Percentiles rank a stretch among this genome's conserved stretches.
Conservation (phyloP, 2,113 vertebrate genomes). For the Anoura caudifer region DNA sequence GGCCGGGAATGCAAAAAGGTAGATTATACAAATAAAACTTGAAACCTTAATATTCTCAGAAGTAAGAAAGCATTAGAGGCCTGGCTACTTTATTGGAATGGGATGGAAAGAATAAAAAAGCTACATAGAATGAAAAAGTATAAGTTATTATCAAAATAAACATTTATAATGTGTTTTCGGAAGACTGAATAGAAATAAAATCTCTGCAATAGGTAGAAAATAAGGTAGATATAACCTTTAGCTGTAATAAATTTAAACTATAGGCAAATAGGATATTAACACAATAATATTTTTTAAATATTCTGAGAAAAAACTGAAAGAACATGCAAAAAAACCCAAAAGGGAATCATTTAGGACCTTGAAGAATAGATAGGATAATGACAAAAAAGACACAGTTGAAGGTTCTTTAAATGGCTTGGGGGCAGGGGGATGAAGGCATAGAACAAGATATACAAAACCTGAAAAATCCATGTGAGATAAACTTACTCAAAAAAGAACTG, state of each 20-base stretch:
- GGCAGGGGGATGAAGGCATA: rapidly evolving
- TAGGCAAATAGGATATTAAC: neutral
- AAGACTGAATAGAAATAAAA: neutral
- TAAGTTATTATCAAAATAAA: neutral
- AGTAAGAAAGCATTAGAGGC: neutral
- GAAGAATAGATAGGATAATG: neutral
- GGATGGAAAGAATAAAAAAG: neutral
- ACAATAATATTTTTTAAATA: neutral
- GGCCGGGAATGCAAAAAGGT: neutral
- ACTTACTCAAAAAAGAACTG: neutral
- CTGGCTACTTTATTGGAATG: neutral
- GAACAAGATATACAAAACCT: neutral
- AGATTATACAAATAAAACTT: neutral
- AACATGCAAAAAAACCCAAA: neutral
- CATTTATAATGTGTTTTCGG: neutral
- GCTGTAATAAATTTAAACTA: neutral
- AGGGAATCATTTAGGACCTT: neutral
- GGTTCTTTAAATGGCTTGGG: neutral
- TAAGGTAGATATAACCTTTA: neutral
- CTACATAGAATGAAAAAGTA: neutral
- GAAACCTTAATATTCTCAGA: neutral
- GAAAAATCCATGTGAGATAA: neutral
- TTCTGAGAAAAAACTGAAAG: neutral
- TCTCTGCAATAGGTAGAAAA: neutral
- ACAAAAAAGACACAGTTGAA: neutral